Evolutionary conservation across 1,140 invertebrate species (phyloP).

Genomic region (Tachypleus tridentatus): DNA sequence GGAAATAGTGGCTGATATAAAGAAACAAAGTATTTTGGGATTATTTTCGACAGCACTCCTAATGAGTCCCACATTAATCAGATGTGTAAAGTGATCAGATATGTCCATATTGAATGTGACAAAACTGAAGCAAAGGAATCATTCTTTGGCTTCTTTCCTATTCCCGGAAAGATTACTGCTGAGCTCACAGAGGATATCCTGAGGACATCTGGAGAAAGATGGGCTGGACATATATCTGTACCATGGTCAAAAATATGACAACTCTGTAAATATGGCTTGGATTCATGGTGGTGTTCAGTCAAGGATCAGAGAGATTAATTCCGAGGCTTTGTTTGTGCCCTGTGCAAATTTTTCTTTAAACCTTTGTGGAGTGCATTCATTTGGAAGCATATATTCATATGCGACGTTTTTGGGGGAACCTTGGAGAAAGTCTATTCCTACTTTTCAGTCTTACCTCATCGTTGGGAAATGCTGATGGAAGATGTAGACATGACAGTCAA

Average conservation of each 20-base stretch:
- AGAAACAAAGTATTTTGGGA: constrained; percentile 21
- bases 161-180: constrained; percentile 8
- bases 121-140: constrained; percentile 9
- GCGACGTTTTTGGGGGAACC: constrained; percentile 2
- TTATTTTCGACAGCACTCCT: constrained; percentile 32
- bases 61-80: constrained; percentile 31
- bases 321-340: neutral
- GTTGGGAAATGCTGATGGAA: neutral
- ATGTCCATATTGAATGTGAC: constrained; percentile 9
- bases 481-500: constrained; percentile 6
- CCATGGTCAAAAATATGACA: constrained; percentile 22
- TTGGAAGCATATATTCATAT: constrained; percentile 3
- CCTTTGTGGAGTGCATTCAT: neutral
- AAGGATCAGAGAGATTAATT: neutral
- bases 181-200: constrained; percentile 4
- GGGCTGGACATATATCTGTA: constrained; percentile 17
- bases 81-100: constrained; percentile 27
- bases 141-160: neutral
- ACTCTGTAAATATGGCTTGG: constrained; percentile 18
- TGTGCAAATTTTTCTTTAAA: neutral
- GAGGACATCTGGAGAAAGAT: constrained; percentile 6
- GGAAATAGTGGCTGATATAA: constrained; percentile 21
- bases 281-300: constrained; percentile 3
- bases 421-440: constrained; percentile 4
- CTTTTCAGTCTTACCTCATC: constrained; percentile 6